Evolutionary conservation across 1,140 invertebrate genomes (phyloP).

Genomic region (Archegozetes longisetosus): DNA sequence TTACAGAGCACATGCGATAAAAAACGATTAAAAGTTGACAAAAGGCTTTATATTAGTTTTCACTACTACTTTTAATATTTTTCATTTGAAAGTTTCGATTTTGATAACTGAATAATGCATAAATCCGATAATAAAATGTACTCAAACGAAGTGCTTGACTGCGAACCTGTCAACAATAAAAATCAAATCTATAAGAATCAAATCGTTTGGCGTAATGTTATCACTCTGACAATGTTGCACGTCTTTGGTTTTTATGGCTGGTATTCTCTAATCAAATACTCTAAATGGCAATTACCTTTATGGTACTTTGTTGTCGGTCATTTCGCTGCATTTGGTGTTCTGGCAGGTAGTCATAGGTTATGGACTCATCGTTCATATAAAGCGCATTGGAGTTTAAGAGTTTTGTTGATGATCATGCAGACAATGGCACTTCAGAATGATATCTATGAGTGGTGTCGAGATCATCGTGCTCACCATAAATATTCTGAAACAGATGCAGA

Average conservation of each 20-base stretch:
- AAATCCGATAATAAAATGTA: too few relatives aligned
- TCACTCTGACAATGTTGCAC: conserved; percentile 66
- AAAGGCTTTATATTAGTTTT: too few relatives aligned
- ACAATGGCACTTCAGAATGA: conserved; percentile 79
- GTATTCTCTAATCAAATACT: conserved; percentile 43
- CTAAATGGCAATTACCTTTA: conserved; percentile 52
- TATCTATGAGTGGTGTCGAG: conserved; percentile 80
- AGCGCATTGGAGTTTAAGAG: conserved; percentile 33
- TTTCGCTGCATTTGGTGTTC: background rate
- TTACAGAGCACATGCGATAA: too few relatives aligned
- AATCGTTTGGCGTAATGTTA: conserved; percentile 84
- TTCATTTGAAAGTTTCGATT: too few relatives aligned
- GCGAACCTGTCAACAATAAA: too few relatives aligned
- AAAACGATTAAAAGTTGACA: too few relatives aligned
- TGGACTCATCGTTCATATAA: conserved; percentile 41
- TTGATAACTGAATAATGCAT: too few relatives aligned
- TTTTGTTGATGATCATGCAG: conserved; percentile 41
- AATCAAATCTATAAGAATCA: too few relatives aligned
- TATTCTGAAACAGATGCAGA: conserved; percentile 90
- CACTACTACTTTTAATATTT: too few relatives aligned
- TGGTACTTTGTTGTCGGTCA: conserved; percentile 24
- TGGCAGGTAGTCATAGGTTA: conserved; percentile 30
- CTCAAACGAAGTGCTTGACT: too few relatives aligned
- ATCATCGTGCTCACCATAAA: conserved; percentile 92
- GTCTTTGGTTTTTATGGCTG: conserved; percentile 67